A percentile compares a stretch with the other conserved stretches of the same genome.
Evolutionary conservation across 2,113 vertebrate species (phyloP).

Genomic region (Nesoenas mayeri): DNA sequence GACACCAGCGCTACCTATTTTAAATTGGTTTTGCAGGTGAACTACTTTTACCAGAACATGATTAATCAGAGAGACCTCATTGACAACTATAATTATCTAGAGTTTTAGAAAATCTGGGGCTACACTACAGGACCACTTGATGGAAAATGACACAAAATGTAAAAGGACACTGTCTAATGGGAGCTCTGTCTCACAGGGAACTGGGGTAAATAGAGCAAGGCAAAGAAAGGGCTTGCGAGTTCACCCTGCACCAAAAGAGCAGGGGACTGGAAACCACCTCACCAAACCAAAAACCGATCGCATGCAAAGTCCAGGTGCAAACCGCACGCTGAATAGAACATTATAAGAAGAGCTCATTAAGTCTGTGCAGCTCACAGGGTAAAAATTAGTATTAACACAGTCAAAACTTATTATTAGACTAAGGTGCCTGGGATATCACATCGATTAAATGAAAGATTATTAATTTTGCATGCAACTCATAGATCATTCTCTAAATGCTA

Average conservation of each 20-base stretch:
- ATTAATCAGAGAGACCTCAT: neutral
- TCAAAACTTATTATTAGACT: neutral
- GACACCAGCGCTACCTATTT: neutral
- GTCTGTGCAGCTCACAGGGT: neutral
- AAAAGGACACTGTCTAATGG: neutral
- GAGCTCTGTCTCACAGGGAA: no score
- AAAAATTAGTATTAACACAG: neutral
- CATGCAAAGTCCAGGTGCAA: rapidly evolving
- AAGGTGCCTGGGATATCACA: neutral
- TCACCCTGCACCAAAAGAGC: neutral
- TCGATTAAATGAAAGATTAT: slow-evolving; percentile 42
- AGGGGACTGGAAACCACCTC: neutral
- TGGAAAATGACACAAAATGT: neutral
- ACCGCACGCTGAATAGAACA: neutral
- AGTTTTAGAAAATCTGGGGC: neutral
- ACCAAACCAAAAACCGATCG: neutral
- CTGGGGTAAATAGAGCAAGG: no score
- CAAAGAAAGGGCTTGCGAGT: no score
- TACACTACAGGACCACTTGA: neutral
- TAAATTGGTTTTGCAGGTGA: neutral
- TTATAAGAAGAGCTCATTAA: neutral
- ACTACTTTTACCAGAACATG: neutral
- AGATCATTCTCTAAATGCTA: slow-evolving; percentile 37
- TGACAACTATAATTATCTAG: neutral
- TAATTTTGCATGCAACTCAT: slow-evolving; percentile 38